Evolutionary conservation across 1,140 invertebrate genomes (phyloP), one percentile per base, ranked within the genome.

Genomic region (Bombus fervidus): DNA sequence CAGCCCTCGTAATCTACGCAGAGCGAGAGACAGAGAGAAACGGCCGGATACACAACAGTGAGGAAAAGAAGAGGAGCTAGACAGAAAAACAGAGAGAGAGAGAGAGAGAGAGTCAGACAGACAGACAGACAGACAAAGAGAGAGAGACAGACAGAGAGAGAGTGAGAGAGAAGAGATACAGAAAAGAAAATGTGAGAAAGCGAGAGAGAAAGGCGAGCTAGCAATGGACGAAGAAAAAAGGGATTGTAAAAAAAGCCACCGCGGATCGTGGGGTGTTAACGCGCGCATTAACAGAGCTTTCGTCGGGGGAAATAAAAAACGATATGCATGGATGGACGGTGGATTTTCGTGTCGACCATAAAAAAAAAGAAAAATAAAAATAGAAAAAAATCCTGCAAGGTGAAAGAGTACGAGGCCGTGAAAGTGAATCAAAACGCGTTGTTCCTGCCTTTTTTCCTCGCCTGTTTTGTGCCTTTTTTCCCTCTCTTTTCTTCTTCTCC

Each of bases 361-460:
- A 34, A 79, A 69, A 69, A 10, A 37, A 12, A 34, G n/a, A 15
- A 34, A 34, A 39, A 25, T 10, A 39, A 69, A 69, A 39, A 22
- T 34, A 34, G 31, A 37, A 34, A 68, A 47, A 34, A 34, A 22
- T 18, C 82, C 82, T 81, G 34, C 87, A 77, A 83, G 86, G 85
- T 91, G 83, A 84, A 79, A 79, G 77, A 68, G 66, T 28, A 84
- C 74, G 43, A n/a, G 37, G 28, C 66, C 66, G 68, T 80, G 83
- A 85, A 80, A 85, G 76, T 85, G 83, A 85, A 80, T 85, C 83
- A 64, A 80, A 85, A 85, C 83, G 77, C 41, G 68, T 85, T 69
- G 77, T 85, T 80, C 47, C 85, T 83, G 81, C 77, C 66, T 87
- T 76, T 69, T 64, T 64, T 34, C 25, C 28, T 22, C 3, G 8